Evolutionary conservation across 2,888 invertebrate genomes (phyloP), one percentile per base, ranked within the genome.

Genomic region (Minunthozetes semirufus): DNA sequence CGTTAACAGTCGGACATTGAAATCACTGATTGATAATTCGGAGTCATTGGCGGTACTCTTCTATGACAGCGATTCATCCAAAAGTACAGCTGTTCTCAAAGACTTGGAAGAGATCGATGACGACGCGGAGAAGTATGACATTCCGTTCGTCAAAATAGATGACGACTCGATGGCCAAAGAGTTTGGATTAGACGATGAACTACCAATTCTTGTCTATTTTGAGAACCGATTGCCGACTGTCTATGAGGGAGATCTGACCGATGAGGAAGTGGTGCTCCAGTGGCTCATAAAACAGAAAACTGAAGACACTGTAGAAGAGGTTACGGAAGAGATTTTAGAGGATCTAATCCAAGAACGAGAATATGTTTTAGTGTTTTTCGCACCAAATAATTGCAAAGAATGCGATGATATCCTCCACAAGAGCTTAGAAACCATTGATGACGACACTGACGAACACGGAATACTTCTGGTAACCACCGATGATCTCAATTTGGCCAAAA

Each of bases 391-490:
- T 77, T 93, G 93, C 19, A 90, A 92, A 79, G 88, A 90, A 81
- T 94, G 94, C 81, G 92, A 93, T 80, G 88, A 88, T 79, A 91
- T 94, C 77, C 84, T 94, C 22, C 89, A 90, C 33, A 92, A 93
- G 81, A 48, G 71, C 33, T 84, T 94, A 76, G 94, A 94, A 83
- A 92, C 92, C 81, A 94, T 94, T 79, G 94, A 94, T 80, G 94
- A 94, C 82, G 94, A 94, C 82, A 84, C 94, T 0, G 94, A 94
- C 81, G 93, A 94, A 84, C 90, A 90, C 75, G 94, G 94, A 73
- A 94, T 94, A 79, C 91, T 94, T 77, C 93, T 94, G 81, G 94
- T 94, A 0, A 94, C 94, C 50, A 94, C 94, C 17, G 94, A 94
- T 84, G 94, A 95, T 81, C 85, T 87, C 6, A 81, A 83, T 1